Percentiles rank a stretch among this genome's conserved stretches.
Evolutionary conservation across 2,888 invertebrate genomes (phyloP).

Genomic region (Drosophila paranaensis): DNA sequence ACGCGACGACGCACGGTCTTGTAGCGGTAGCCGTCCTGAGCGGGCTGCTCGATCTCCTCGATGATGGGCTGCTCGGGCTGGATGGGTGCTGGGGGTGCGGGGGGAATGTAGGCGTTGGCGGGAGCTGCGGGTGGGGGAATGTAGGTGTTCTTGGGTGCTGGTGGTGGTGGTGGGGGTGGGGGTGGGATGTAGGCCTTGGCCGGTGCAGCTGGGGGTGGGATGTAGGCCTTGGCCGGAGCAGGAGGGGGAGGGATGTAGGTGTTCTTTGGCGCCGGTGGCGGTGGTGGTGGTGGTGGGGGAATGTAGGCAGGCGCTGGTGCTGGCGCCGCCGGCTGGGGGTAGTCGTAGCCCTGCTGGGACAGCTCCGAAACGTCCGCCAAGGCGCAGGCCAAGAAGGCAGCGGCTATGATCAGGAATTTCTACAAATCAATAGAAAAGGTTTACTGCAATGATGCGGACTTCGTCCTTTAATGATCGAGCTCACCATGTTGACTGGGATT

Average conservation of each 20-base stretch:
- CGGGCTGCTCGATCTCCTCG: slow-evolving; percentile 69
- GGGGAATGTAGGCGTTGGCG: slow-evolving; percentile 61
- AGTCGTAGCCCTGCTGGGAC: slow-evolving; percentile 62
- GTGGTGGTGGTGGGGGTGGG: slow-evolving; percentile 60
- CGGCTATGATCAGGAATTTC: slow-evolving; percentile 69
- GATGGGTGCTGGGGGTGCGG: slow-evolving; percentile 57
- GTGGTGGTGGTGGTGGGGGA: slow-evolving; percentile 41
- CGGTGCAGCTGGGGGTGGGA: slow-evolving; percentile 49
- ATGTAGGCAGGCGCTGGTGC: slow-evolving; percentile 62
- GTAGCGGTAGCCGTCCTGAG: slow-evolving; percentile 74
- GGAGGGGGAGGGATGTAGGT: slow-evolving; percentile 61
- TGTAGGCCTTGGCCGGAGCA: slow-evolving; percentile 40
- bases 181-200: slow-evolving; percentile 48
- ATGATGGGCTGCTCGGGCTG: slow-evolving; percentile 51
- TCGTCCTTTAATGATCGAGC: slow-evolving; percentile 19
- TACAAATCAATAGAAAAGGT: slow-evolving; percentile 9
- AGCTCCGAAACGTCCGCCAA: slow-evolving; percentile 70
- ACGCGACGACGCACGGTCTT: slow-evolving; percentile 76
- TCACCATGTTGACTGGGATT: slow-evolving; percentile 53
- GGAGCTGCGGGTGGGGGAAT: slow-evolving; percentile 67
- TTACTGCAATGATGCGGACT: background rate
- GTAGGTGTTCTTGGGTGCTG: slow-evolving; percentile 66
- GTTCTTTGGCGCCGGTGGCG: slow-evolving; percentile 44
- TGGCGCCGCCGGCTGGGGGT: slow-evolving; percentile 66
- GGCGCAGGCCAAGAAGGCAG: slow-evolving; percentile 76